A percentile compares a stretch with the other conserved stretches of the same genome.
Conservation (phyloP, 2,113 vertebrate species). For the Aptenodytes forsteri region DNA sequence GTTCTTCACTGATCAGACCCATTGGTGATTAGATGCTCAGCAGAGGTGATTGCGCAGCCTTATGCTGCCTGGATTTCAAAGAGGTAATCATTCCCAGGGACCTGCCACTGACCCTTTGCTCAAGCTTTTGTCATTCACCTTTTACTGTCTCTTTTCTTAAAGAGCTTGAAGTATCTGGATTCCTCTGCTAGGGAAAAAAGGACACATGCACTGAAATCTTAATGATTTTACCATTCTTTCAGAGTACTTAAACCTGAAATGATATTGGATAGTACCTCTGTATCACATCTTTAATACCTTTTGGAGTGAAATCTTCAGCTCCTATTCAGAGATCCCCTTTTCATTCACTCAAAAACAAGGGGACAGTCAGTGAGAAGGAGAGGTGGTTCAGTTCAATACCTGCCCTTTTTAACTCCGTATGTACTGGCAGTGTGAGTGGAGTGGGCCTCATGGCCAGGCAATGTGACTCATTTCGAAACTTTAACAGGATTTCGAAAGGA, state of each 20-base stretch:
- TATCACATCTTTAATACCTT: not conserved
- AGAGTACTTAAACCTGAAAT: not conserved
- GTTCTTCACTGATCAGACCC: constrained; percentile 31
- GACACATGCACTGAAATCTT: not conserved
- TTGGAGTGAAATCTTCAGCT: not conserved
- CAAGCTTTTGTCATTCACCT: constrained; percentile 34
- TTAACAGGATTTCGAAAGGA: not conserved
- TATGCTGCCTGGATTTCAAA: constrained; percentile 40
- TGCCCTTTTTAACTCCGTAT: not conserved
- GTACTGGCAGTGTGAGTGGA: rapidly evolving
- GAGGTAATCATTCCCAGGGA: constrained; percentile 31
- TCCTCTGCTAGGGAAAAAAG: not conserved
- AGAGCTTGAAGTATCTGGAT: constrained; percentile 24
- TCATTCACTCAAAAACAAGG: not conserved
- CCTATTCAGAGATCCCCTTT: not conserved
- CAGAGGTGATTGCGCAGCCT: not conserved
- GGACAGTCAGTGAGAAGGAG: not conserved
- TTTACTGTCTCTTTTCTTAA: constrained; percentile 30
- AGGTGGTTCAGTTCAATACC: not conserved
- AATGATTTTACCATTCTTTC: constrained; percentile 9
- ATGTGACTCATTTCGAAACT: not conserved
- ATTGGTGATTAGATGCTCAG: constrained; percentile 32
- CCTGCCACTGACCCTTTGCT: constrained; percentile 25
- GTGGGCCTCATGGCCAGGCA: not conserved
- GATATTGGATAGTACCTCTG: not conserved